Evolutionary conservation across 2,797 vertebrate genomes (phyloP), one percentile per base, ranked within the genome.

Genomic region (Oreochromis mossambicus): DNA sequence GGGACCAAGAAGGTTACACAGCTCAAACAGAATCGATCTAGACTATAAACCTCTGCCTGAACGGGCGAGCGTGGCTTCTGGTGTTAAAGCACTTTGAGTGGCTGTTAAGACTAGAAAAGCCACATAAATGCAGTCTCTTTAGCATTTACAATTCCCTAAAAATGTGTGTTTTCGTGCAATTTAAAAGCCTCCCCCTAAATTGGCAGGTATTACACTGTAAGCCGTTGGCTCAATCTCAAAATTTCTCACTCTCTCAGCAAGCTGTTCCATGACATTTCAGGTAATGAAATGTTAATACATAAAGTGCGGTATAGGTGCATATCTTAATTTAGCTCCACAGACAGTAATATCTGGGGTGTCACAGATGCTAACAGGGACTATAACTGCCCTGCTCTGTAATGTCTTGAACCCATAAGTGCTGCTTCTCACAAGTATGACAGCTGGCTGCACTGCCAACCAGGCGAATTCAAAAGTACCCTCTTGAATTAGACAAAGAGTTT

Each of bases 401-500:
- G 26, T 80, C 89, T 88, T 63, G 51, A 88, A 86, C 73, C 83
- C 82, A 76, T 84, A 78, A 87, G 83, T 13, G 46, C 34, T 4
- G 21, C 41, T 75, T 76, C 36, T 77, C 82, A 76, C 68, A 82
- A 75, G 77, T 11, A 77, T 78, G 86, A 92, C 89, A 92, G 86
- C 91, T 90, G 92, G 86, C 87, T 86, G 81, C 88, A 50, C 83
- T 43, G 63, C 81, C 88, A 88, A 75, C 21, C 78, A 66, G 83
- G 76, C 83, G n/a, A 15, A 82, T 83, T 84, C 61, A 86, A 61
- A 83, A 87, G 86, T 13, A 75, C 83, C 84, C 83, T 88, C 81
- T 87, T 66, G 81, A 89, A 87, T 88, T 87, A 89, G 85, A 89
- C 92, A 87, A 93, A 89, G 85, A 86, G 68, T 82, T 88, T 86